A percentile compares a stretch with the other conserved stretches of the same genome.
These are phyloP conservation scores for Chloromyia formosa DNA, from an alignment of 2,888 invertebrate species.

Conservation along the genomic window DNA sequence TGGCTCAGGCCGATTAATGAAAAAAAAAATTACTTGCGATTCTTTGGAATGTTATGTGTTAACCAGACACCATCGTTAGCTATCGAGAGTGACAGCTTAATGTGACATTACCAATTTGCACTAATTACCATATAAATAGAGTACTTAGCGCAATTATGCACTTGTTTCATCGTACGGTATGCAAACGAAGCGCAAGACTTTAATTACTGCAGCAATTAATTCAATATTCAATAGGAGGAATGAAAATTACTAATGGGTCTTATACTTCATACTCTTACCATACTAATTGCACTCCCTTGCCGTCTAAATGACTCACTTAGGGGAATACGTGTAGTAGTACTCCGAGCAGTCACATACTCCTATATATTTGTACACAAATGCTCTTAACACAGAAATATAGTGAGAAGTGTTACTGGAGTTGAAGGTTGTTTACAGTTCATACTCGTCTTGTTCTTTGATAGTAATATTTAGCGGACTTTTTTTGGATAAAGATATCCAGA, in stretches of 20 bases:
- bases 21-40: too few relatives aligned
- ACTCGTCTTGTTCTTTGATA: too few relatives aligned
- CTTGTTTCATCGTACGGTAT: background rate
- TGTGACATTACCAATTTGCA: conserved; percentile 25
- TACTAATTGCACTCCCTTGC: conserved; percentile 9
- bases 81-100: background rate
- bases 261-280: conserved; percentile 9
- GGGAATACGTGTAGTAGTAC: too few relatives aligned
- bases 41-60: too few relatives aligned
- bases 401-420: too few relatives aligned
- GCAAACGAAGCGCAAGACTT: conserved; percentile 24
- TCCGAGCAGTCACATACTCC: too few relatives aligned
- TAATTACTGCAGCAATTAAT: conserved; percentile 39
- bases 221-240: conserved; percentile 34
- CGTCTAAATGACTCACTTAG: conserved; percentile 18
- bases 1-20: too few relatives aligned
- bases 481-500: too few relatives aligned
- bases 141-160: conserved; percentile 33
- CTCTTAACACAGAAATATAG: too few relatives aligned
- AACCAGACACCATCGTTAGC: background rate
- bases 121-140: conserved; percentile 35
- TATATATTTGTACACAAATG: too few relatives aligned
- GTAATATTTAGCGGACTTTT: too few relatives aligned
- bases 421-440: too few relatives aligned
- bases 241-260: conserved; percentile 8